Conservation (phyloP, 2,888 invertebrate species). For the Agrotis clavis region DNA sequence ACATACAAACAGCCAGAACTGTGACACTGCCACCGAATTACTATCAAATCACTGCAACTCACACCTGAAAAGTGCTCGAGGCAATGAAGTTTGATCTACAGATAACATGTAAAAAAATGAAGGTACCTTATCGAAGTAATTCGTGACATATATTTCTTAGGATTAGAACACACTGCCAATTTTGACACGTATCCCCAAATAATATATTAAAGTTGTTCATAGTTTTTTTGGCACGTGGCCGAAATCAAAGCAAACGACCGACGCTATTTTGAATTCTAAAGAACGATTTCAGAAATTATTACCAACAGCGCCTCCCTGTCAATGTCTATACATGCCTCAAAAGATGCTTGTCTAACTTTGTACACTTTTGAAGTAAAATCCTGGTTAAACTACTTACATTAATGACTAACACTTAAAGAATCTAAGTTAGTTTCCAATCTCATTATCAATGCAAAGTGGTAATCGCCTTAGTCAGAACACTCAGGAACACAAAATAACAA, state of each 20-base stretch:
- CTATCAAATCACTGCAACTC: too few species aligned
- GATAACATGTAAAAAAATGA: too few species aligned
- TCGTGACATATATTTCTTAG: not conserved
- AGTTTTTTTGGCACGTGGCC: not conserved
- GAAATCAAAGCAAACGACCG: too few species aligned
- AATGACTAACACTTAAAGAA: not conserved
- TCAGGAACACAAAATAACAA: conserved; percentile 11
- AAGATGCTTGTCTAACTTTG: not conserved
- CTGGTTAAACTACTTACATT: not conserved
- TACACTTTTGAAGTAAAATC: not conserved
- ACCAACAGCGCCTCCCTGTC: too few species aligned
- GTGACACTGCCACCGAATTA: too few species aligned
- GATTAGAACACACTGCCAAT: not conserved
- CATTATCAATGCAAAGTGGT: conserved; percentile 7
- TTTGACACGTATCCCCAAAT: not conserved
- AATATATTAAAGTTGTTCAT: not conserved
- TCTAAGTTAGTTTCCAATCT: conserved; percentile 2
- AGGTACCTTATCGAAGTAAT: too few species aligned
- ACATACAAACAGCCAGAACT: too few species aligned
- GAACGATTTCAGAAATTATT: too few species aligned
- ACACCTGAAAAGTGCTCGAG: too few species aligned
- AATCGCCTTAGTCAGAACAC: conserved; percentile 6
- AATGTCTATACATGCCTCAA: not conserved
- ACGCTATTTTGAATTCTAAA: too few species aligned
- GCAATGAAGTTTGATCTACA: too few species aligned